Evolutionary conservation across 2,113 vertebrate genomes (phyloP).

Genomic region (Ictidomys tridecemlineatus): DNA sequence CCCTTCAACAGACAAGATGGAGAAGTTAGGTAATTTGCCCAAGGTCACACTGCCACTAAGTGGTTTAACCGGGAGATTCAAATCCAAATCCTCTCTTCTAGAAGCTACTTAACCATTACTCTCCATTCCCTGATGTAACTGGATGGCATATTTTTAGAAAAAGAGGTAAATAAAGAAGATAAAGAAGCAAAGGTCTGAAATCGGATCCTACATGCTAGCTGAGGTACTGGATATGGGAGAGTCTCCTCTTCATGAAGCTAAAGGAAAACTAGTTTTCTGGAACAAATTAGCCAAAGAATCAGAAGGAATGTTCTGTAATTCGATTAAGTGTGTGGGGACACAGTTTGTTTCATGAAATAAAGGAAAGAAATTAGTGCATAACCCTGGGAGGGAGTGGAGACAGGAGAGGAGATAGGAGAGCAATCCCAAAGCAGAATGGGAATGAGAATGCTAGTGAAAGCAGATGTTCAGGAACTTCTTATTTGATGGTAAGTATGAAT

Average conservation of each 20-base stretch:
- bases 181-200: neutral
- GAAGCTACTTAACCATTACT: neutral
- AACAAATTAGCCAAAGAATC: conserved; percentile 4
- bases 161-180: neutral
- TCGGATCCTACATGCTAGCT: neutral
- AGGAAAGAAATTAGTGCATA: conserved; percentile 23
- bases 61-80: neutral
- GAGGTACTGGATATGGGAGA: neutral
- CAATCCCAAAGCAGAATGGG: neutral
- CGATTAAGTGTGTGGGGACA: neutral
- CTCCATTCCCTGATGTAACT: neutral
- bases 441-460: neutral
- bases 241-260: neutral
- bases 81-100: neutral
- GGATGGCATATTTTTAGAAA: neutral
- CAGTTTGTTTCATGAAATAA: neutral
- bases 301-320: neutral
- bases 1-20: neutral
- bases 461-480: neutral
- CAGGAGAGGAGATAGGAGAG: neutral
- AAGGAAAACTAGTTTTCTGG: neutral
- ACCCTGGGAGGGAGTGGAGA: neutral
- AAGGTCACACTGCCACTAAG: neutral
- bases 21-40: neutral
- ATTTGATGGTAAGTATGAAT: neutral